These are phyloP conservation scores for Lasioglossum vierecki DNA, from an alignment of 2,888 invertebrate genomes.

Conservation along the genomic window DNA sequence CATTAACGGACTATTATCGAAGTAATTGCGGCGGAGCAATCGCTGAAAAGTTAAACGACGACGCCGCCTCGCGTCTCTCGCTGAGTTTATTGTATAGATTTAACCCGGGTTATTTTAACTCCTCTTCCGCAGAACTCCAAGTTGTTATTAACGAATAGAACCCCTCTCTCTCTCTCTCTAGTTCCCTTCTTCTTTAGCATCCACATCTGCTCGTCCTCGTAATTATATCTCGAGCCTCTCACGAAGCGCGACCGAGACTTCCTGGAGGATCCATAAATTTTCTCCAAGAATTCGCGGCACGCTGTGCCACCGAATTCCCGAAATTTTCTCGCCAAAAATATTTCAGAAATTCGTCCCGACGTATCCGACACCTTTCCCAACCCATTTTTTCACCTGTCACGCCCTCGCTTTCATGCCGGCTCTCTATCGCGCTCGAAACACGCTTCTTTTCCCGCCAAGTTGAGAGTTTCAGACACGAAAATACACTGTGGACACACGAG, in stretches of 20 bases:
- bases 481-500: not conserved
- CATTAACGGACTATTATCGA: conserved; percentile 54
- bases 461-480: not conserved
- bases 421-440: not conserved
- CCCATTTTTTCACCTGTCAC: not conserved
- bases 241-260: conserved; percentile 67
- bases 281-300: conserved; percentile 65
- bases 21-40: conserved; percentile 62
- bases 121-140: conserved; percentile 41
- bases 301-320: conserved; percentile 63
- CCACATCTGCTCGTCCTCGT: conserved; percentile 18
- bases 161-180: conserved; percentile 16
- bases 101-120: conserved; percentile 61
- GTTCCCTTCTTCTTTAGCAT: not conserved
- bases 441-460: not conserved
- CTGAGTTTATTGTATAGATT: conserved; percentile 64
- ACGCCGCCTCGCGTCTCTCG: conserved; percentile 26
- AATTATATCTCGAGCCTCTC: conserved; percentile 58
- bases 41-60: conserved; percentile 59
- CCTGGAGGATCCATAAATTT: conserved; percentile 71
- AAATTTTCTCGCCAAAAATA: conserved; percentile 70
- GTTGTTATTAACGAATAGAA: conserved; percentile 56
- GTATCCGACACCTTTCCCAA: conserved; percentile 27
- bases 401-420: not conserved
- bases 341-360: conserved; percentile 63